These are phyloP conservation scores for Phortica magna DNA, from an alignment of 2,888 invertebrate genomes.

Conservation along the genomic window DNA sequence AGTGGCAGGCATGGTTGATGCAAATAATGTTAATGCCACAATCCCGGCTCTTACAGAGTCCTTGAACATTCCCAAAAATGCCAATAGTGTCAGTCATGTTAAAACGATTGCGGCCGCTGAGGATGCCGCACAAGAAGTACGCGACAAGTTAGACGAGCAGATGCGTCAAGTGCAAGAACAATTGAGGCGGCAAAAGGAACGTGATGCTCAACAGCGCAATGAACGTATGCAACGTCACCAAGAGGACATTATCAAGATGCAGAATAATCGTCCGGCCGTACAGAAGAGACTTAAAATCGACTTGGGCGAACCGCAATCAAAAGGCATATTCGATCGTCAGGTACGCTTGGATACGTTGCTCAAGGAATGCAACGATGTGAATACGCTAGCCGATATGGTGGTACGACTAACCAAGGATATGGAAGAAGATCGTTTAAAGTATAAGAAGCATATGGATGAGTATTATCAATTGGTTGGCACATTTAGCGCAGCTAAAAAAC, in stretches of 20 bases:
- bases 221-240: background rate
- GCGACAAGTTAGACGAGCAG: background rate
- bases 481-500: background rate
- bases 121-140: background rate
- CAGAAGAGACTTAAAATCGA: background rate
- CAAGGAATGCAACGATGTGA: background rate
- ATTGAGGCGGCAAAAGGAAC: background rate
- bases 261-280: background rate
- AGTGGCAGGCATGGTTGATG: too few species aligned
- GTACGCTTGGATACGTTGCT: background rate
- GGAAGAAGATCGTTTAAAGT: background rate
- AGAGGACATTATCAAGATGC: background rate
- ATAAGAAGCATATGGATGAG: background rate
- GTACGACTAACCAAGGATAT: background rate
- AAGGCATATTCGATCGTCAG: background rate
- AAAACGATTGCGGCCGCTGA: background rate
- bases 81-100: too few species aligned
- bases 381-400: background rate
- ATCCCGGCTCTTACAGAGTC: background rate
- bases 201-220: background rate
- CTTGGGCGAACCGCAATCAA: slow-evolving; percentile 5
- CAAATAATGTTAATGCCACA: background rate
- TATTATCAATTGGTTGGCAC: background rate
- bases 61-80: background rate
- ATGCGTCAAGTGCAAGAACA: background rate